Evolutionary conservation across 2,888 invertebrate species (phyloP).

Genomic region (Malthinus seriepunctatus): DNA sequence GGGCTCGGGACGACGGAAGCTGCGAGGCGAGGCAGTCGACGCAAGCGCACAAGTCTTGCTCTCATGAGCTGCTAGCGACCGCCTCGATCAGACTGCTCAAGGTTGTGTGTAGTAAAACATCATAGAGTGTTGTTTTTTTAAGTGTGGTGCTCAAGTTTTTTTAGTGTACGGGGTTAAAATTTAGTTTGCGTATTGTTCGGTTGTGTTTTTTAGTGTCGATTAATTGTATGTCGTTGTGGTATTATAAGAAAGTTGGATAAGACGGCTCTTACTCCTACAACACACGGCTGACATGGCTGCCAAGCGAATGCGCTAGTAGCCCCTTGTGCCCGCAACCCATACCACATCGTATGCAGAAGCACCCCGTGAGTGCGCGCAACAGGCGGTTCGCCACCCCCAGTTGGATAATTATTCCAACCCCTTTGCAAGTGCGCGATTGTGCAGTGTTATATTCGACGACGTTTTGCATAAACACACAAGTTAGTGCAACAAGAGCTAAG

Average conservation of each 20-base stretch:
- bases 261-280: constrained; percentile 31
- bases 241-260: constrained; percentile 11
- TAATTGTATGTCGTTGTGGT: constrained; percentile 6
- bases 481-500: constrained; percentile 13
- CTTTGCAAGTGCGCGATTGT: constrained; percentile 27
- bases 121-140: constrained; percentile 60
- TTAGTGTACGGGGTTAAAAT: constrained; percentile 18
- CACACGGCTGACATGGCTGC: constrained; percentile 32
- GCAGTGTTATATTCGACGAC: constrained; percentile 21
- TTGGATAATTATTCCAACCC: constrained; percentile 26
- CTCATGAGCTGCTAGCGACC: constrained; percentile 59
- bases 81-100: constrained; percentile 63
- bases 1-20: constrained; percentile 49
- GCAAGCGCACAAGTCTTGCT: constrained; percentile 45
- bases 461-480: constrained; percentile 19
- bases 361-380: constrained; percentile 33
- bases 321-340: constrained; percentile 31
- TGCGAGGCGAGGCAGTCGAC: constrained; percentile 56
- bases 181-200: constrained; percentile 11
- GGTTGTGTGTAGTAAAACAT: constrained; percentile 63
- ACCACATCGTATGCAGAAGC: constrained; percentile 28
- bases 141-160: constrained; percentile 31
- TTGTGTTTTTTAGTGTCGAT: constrained; percentile 20
- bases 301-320: constrained; percentile 30
- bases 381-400: constrained; percentile 28